Evolutionary conservation across 2,797 vertebrate genomes (phyloP).

Genomic region (Hafferia zeledoni): DNA sequence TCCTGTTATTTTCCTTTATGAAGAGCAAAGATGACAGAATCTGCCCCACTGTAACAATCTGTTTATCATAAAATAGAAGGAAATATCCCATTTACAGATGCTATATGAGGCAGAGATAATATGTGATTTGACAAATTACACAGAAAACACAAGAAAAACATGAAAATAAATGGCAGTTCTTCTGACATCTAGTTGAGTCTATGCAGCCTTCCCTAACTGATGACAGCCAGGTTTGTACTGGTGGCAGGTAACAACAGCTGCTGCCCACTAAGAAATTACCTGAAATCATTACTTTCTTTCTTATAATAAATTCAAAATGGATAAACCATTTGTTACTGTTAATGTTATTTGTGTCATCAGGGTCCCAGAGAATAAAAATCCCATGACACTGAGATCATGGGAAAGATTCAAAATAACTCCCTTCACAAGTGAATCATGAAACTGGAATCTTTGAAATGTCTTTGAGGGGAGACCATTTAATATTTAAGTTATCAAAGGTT

Average conservation of each 20-base stretch:
- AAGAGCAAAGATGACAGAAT: background rate
- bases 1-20: background rate
- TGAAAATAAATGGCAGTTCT: background rate
- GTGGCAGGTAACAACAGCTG: background rate
- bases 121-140: background rate
- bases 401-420: constrained; percentile 71
- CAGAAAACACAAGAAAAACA: background rate
- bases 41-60: background rate
- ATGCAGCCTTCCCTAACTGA: background rate
- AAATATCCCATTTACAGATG: background rate
- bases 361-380: constrained; percentile 49
- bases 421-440: constrained; percentile 66
- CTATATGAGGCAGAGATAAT: background rate
- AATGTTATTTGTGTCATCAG: background rate
- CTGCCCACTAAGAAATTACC: background rate
- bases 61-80: background rate
- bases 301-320: constrained; percentile 7
- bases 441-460: constrained; percentile 55
- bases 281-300: background rate
- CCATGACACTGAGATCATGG: constrained; percentile 73
- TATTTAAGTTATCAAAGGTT: background rate
- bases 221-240: background rate
- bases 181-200: background rate
- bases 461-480: background rate
- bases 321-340: constrained; percentile 1